A percentile compares a stretch with the other conserved stretches of the same genome.
Conservation (phyloP, 1,140 invertebrate genomes). For the Hyles vespertilio region DNA sequence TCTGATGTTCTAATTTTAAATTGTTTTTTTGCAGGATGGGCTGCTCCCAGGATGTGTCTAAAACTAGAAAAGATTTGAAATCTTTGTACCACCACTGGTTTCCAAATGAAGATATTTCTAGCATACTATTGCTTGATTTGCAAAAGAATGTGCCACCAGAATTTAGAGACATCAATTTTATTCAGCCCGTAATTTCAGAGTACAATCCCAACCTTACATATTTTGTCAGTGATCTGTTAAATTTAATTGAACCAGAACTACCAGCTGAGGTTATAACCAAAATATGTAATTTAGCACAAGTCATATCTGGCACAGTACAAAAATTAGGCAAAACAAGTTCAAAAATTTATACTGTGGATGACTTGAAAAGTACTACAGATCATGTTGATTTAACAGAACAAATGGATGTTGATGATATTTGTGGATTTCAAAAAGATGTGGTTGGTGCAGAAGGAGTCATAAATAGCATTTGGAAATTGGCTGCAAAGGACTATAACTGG, state of each 20-base stretch:
- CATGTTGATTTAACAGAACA: slow-evolving; percentile 13
- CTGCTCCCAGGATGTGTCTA: slow-evolving; percentile 24
- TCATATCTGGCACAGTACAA: slow-evolving; percentile 49
- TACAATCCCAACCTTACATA: slow-evolving; percentile 58
- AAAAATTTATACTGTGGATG: slow-evolving; percentile 56
- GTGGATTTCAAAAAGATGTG: slow-evolving; percentile 8
- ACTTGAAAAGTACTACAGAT: slow-evolving; percentile 31
- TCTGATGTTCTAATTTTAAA: too few species aligned
- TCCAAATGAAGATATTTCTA: slow-evolving; percentile 49
- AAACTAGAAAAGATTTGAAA: slow-evolving; percentile 43
- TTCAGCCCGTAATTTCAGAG: slow-evolving; percentile 49
- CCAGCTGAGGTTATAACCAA: slow-evolving; percentile 35
- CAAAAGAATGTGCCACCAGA: slow-evolving; percentile 45
- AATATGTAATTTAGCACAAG: slow-evolving; percentile 51
- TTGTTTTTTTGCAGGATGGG: too few species aligned
- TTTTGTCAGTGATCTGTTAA: slow-evolving; percentile 51
- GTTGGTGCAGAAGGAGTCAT: slow-evolving; percentile 3
- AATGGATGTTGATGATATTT: slow-evolving; percentile 8
- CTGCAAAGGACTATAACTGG: slow-evolving; percentile 37
- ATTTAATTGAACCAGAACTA: slow-evolving; percentile 48
- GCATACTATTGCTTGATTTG: slow-evolving; percentile 47
- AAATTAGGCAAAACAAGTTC: slow-evolving; percentile 23
- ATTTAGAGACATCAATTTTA: slow-evolving; percentile 49
- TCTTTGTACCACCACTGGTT: slow-evolving; percentile 57
- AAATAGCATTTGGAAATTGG: slow-evolving; percentile 47